These are phyloP conservation scores for Valencia hispanica DNA, from an alignment of 2,797 vertebrate species.

Conservation along the genomic window DNA sequence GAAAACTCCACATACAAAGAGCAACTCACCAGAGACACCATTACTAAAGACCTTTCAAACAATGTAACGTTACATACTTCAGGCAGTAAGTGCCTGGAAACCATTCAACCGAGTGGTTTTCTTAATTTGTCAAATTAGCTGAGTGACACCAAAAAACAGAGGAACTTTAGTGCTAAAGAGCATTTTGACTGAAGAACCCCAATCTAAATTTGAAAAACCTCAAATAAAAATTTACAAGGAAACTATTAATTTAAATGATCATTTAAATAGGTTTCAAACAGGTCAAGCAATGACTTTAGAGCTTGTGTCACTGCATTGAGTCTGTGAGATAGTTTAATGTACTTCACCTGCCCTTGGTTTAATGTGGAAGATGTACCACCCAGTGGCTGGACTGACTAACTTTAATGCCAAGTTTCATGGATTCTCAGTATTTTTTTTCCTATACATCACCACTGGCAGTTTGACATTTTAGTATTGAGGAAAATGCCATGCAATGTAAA, in stretches of 20 bases:
- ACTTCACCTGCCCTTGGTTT: neutral
- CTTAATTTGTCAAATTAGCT: neutral
- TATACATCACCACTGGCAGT: neutral
- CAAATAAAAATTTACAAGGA: neutral
- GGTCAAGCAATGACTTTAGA: too few relatives aligned
- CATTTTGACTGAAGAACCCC: neutral
- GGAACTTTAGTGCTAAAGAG: neutral
- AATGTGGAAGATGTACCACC: neutral
- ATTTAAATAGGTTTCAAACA: neutral
- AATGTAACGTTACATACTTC: neutral
- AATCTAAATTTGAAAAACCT: neutral
- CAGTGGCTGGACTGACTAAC: neutral
- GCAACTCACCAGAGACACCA: neutral
- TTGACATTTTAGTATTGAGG: neutral
- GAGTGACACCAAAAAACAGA: neutral
- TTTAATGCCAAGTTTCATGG: neutral
- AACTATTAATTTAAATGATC: neutral
- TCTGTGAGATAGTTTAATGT: neutral
- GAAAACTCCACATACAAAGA: neutral
- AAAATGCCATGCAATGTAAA: neutral
- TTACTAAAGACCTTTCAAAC: conserved; percentile 2
- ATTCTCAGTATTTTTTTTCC: neutral
- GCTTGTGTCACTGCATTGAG: neutral
- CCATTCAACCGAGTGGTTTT: neutral
- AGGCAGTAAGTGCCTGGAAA: neutral